phyloP scores from a whole-genome alignment of 2,888 invertebrate species.

The Ctenicera cuprea region DNA sequence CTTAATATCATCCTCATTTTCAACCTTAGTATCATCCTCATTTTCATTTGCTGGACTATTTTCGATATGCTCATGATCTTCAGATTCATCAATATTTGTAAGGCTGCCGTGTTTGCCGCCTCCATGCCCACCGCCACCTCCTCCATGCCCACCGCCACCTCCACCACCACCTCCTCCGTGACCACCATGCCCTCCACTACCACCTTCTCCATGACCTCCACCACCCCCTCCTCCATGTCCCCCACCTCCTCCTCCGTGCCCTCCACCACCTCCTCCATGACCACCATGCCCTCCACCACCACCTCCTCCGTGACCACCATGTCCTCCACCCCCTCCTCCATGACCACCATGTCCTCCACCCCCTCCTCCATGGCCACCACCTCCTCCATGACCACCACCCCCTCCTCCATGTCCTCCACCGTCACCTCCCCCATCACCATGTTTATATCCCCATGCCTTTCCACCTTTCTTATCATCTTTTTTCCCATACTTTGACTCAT shows the following conservation, averaged over 20 bases:
- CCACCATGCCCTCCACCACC: constrained; percentile 34
- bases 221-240: constrained; percentile 41
- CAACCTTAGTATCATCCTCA: too few relatives aligned
- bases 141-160: neutral
- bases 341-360: constrained; percentile 35
- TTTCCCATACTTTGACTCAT: constrained; percentile 72
- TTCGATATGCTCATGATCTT: too few relatives aligned
- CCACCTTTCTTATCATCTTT: constrained; percentile 73
- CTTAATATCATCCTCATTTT: constrained; percentile 13
- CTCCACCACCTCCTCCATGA: constrained; percentile 33
- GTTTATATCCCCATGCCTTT: constrained; percentile 74
- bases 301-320: constrained; percentile 41
- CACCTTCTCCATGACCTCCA: constrained; percentile 34
- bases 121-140: constrained; percentile 24
- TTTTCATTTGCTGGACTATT: too few relatives aligned
- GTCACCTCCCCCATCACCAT: constrained; percentile 37
- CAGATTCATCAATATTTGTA: too few relatives aligned
- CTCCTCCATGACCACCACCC: constrained; percentile 60
- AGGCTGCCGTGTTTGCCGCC: constrained; percentile 7
- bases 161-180: constrained; percentile 43
- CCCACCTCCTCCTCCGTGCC: constrained; percentile 43
- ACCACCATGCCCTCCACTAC: constrained; percentile 10
- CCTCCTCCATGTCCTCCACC: constrained; percentile 50
- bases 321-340: constrained; percentile 54
- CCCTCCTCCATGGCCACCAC: constrained; percentile 28